Conservation (phyloP, 2,113 vertebrate genomes). For the Phainopepla nitens region DNA sequence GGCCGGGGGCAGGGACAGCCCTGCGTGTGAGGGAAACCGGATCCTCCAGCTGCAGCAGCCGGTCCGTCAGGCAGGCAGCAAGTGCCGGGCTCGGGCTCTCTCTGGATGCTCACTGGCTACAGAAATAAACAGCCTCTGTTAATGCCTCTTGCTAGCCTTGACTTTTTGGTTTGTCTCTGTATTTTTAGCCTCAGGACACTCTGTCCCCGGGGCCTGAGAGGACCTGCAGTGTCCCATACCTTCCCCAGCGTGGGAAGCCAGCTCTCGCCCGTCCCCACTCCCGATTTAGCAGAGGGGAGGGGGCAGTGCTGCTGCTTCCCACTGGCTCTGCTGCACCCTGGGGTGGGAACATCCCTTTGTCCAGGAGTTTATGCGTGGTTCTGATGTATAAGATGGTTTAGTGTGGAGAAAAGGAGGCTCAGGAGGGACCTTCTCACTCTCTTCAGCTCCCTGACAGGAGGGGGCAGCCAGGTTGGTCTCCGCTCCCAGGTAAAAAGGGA, state of each 20-base stretch:
- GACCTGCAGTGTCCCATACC: background rate
- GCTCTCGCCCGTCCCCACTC: background rate
- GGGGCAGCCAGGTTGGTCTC: background rate
- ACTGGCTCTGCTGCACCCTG: rapidly evolving
- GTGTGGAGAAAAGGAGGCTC: background rate
- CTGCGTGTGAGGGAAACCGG: background rate
- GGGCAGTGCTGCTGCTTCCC: background rate
- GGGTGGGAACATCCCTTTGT: background rate
- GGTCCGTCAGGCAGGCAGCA: background rate
- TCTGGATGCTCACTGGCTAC: background rate
- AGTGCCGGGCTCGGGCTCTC: background rate
- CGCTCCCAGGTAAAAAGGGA: background rate
- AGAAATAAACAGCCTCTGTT: slow-evolving; percentile 16
- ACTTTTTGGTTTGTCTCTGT: background rate
- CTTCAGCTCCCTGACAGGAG: background rate
- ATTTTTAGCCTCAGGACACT: slow-evolving; percentile 48
- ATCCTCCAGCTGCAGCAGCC: slow-evolving; percentile 44
- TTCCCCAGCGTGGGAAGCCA: background rate
- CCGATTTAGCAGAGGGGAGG: background rate
- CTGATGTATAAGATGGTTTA: background rate
- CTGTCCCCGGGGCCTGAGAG: background rate
- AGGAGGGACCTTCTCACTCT: no score
- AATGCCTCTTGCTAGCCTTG: background rate
- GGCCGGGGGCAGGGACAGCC: background rate
- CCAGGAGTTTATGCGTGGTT: background rate